Evolutionary conservation across 2,888 invertebrate species (phyloP), one percentile per base, ranked within the genome.

Genomic region (Xestoiulus laeticollis): DNA sequence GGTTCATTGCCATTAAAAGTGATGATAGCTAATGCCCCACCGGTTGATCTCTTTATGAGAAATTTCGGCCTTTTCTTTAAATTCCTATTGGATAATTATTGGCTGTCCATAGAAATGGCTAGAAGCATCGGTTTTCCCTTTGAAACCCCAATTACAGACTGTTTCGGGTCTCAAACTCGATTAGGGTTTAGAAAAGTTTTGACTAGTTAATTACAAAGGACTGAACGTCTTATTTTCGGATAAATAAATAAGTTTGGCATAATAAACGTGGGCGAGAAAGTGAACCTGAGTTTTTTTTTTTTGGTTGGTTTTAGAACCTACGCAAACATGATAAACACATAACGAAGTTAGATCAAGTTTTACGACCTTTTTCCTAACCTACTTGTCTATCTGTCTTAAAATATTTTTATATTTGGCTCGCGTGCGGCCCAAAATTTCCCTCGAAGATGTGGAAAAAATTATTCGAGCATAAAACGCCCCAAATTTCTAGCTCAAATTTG

Each of bases 311-410:
- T 68, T 10, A 68, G 68, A n/a, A 22, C 68, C 22, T 26, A 26
- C 22, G 22, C 68, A 68, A 68, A 22, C 53, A n/a, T n/a, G 53
- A 53, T 53, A 53, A 53, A 53, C 68, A 26, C 68, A 68, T 68
- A 68, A 68, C 68, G 19, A 26, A 68, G 68, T 68, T 68, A 68
- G 8, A 26, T 26, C 26, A 26, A 68, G 68, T 68, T 68, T 68
- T 68, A 26, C 68, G 68, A 68, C 68, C 68, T 68, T 68, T 68
- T 68, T 68, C 68, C 68, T 68, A 68, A 68, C 68, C 68, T 68
- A 68, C 68, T 68, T 68, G 68, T 68, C 68, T 68, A 68, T 68
- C 68, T 26, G 22, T 68, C 68, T 68, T 1, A 1, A 68, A 68
- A 68, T 68, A 68, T 68, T 68, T 68, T 68, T 68, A 68, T 68